These are phyloP conservation scores for Desmophyllum pertusum DNA, from an alignment of 92 coral and sea anemone genomes.

Conservation along the genomic window DNA sequence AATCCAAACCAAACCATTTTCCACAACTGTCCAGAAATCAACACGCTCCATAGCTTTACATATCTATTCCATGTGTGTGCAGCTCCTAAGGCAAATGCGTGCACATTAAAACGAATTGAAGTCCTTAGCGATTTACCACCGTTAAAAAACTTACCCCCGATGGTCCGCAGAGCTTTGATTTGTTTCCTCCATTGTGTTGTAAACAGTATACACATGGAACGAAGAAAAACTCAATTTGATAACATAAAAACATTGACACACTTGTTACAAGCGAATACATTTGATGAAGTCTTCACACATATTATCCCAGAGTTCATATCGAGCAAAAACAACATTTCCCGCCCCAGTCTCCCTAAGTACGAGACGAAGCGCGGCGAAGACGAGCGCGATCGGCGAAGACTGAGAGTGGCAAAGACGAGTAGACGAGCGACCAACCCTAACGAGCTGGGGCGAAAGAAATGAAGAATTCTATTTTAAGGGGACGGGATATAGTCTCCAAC, in stretches of 20 bases:
- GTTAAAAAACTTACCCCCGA: constrained; percentile 31
- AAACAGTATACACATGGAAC: not conserved
- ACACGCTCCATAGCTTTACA: not conserved
- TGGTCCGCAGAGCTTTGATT: constrained; percentile 27
- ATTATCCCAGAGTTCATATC: constrained; percentile 32
- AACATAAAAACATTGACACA: not conserved
- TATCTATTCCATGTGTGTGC: not conserved
- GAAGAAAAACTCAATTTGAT: not conserved
- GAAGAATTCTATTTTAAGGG: no score
- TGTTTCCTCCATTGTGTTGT: constrained; percentile 18
- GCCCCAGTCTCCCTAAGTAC: constrained; percentile 18
- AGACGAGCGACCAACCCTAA: no score
- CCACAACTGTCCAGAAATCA: not conserved
- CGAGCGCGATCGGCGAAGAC: no score
- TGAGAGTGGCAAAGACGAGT: no score
- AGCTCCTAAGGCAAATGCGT: no score
- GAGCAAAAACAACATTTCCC: not conserved
- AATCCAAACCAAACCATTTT: not conserved
- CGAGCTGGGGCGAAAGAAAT: no score
- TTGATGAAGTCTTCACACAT: not conserved
- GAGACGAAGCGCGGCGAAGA: no score
- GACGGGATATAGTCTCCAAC: no score
- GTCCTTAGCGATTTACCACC: not conserved
- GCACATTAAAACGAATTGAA: not conserved
- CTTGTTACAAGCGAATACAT: not conserved